Evolutionary conservation across 2,113 vertebrate genomes (phyloP).

Genomic region (Capra hircus): DNA sequence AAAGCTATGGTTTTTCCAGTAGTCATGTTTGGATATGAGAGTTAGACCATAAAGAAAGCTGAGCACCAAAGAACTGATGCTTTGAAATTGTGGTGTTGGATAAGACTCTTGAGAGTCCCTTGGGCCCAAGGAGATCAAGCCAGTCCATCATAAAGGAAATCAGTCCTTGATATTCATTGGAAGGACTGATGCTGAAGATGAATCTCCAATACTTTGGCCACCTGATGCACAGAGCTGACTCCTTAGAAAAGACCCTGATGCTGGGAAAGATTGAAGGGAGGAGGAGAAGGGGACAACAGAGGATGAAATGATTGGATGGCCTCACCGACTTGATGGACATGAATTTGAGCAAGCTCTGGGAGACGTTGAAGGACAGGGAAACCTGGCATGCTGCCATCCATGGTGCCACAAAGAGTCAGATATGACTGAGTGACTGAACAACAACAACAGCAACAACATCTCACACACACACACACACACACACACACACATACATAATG

Average conservation of each 20-base stretch:
- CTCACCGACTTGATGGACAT: accelerated
- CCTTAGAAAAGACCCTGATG: not conserved
- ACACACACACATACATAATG: not conserved
- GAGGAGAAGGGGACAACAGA: not conserved
- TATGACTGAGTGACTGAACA: not conserved
- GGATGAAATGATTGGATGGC: not conserved
- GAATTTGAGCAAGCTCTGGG: not conserved
- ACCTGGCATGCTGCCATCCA: not conserved
- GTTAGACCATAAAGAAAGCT: not conserved
- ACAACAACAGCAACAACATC: not conserved
- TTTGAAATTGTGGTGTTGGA: not conserved
- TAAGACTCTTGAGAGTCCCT: not conserved
- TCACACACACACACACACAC: too few relatives aligned
- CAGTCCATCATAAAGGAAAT: not conserved
- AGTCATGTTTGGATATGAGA: not conserved
- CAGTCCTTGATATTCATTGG: not conserved
- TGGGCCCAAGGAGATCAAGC: not conserved
- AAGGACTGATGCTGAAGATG: not conserved
- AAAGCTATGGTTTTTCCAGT: not conserved
- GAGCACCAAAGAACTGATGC: not conserved
- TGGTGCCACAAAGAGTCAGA: not conserved
- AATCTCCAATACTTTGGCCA: not conserved
- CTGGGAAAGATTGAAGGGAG: not conserved
- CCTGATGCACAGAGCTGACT: not conserved
- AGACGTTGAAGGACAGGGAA: not conserved